Evolutionary conservation across 2,888 invertebrate species (phyloP), one percentile per base, ranked within the genome.

Genomic region (Lithophane socia): DNA sequence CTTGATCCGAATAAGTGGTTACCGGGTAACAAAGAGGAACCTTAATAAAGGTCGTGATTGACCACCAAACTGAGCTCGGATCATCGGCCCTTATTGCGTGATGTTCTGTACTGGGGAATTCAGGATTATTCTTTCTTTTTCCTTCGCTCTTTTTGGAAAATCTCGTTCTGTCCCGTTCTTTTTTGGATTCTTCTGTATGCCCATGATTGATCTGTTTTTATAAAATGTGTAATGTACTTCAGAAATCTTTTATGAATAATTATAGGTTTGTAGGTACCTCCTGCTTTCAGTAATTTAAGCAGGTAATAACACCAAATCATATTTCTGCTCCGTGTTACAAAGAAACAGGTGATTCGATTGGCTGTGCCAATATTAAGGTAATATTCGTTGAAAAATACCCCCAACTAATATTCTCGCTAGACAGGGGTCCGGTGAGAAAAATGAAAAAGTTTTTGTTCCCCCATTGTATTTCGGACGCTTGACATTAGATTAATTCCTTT

Each of bases 401-500:
- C 58, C 63, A 80, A 84, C 80, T 87, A 87, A 80, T 80, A 83
- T 82, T 76, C 75, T 64, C 61, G 72, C 72, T 73, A 73, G 83
- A 79, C 86, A 52, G 74, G 77, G 82, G 83, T 76, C 74, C 75
- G 78, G 75, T 77, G 82, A 80, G 86, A 87, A 89, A 91, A 92
- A 90, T 90, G 85, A 90, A 88, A 89, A 92, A 91, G 88, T 88
- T 89, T 88, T 84, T 81, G 83, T 82, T 88, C 86, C 86, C 84
- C 86, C 89, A 90, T 91, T 92, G 89, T 91, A 90, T 91, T 91
- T 89, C 89, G 88, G 84, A 86, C 87, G 89, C 87, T 91, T 90
- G 91, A 91, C 91, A 91, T 92, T 89, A 89, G 89, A 93, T 91
- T 92, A 92, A 92, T 93, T 92, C 85, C 79, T 91, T 87, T 89